Evolutionary conservation across 2,113 vertebrate genomes (phyloP).

Genomic region (Paramisgurnus dabryanus): DNA sequence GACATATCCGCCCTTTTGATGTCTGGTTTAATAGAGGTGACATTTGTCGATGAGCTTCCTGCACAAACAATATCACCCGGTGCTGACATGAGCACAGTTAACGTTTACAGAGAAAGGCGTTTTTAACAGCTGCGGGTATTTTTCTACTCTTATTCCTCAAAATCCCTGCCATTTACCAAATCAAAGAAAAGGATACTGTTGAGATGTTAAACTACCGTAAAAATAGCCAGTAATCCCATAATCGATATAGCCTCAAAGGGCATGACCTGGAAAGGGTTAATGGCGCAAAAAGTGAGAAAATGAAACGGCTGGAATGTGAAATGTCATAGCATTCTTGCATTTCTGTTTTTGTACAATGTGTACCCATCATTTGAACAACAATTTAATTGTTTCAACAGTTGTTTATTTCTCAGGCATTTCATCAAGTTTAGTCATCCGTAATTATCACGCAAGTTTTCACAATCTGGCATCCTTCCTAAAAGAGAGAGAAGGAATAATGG

Average conservation of each 20-base stretch:
- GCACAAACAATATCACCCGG: constrained; percentile 58
- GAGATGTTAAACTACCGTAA: constrained; percentile 41
- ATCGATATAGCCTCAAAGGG: constrained; percentile 61
- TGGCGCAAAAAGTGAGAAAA: constrained; percentile 44
- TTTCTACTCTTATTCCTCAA: not conserved
- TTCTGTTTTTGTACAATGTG: constrained; percentile 59
- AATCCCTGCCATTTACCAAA: not conserved
- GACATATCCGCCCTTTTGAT: constrained; percentile 46
- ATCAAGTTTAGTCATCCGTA: not conserved
- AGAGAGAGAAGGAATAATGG: not conserved
- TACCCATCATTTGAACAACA: constrained; percentile 53
- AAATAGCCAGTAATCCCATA: constrained; percentile 53
- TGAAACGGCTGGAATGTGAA: constrained; percentile 58
- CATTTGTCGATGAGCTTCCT: constrained; percentile 64
- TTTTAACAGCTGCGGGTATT: not conserved
- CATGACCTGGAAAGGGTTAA: constrained; percentile 58
- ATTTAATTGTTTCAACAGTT: constrained; percentile 37
- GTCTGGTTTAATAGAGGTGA: constrained; percentile 61
- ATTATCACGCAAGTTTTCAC: constrained; percentile 1
- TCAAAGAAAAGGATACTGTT: constrained; percentile 48
- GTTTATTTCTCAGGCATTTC: not conserved
- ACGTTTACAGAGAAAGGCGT: not conserved
- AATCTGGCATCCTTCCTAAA: not conserved
- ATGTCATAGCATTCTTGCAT: constrained; percentile 43
- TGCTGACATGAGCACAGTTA: constrained; percentile 27